phyloP scores from a whole-genome alignment of 2,797 vertebrate species.

The Sarcoramphus papa region DNA sequence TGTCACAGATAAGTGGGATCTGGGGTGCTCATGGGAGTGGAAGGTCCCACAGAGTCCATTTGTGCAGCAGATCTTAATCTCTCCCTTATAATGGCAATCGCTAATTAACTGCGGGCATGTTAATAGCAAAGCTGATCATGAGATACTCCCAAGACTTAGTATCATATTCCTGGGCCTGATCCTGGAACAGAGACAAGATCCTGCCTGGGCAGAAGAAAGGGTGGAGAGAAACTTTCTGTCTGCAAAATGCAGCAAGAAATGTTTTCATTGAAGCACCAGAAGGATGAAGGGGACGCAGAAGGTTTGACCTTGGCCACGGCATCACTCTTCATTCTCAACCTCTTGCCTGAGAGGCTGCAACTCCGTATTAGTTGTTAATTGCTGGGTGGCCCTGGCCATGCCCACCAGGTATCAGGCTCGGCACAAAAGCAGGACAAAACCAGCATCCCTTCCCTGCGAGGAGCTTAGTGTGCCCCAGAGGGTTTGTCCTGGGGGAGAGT shows the following conservation, averaged over 20 bases:
- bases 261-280: neutral
- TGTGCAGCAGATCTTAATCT: neutral
- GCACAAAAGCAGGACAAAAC: neutral
- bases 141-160: neutral
- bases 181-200: neutral
- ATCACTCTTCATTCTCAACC: neutral
- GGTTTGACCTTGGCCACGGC: neutral
- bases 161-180: neutral
- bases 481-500: neutral
- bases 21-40: neutral
- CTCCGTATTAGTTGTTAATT: neutral
- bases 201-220: neutral
- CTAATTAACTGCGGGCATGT: neutral
- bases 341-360: neutral
- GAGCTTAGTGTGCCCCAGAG: fast-evolving
- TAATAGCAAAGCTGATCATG: neutral
- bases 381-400: neutral
- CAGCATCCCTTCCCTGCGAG: neutral
- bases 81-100: neutral
- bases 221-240: neutral
- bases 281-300: neutral
- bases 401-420: neutral
- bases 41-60: neutral
- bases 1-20: fast-evolving
- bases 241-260: neutral